Conservation (phyloP, 1,140 invertebrate species). For the Schmidtea mediterranea region DNA sequence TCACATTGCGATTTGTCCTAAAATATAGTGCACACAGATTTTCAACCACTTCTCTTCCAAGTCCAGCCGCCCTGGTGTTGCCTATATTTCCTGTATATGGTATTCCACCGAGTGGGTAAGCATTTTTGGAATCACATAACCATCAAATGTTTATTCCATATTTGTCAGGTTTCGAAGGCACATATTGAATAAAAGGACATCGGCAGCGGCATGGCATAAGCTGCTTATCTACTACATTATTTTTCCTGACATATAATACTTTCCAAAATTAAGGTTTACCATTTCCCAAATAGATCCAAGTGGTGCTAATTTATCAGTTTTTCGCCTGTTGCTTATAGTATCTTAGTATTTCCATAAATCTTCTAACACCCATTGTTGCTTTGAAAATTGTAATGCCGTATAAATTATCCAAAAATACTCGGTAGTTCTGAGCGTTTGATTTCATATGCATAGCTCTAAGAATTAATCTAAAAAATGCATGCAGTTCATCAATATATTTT, state of each 20-base stretch:
- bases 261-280: slow-evolving; percentile 1
- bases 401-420: too few species aligned
- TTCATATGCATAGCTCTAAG: too few species aligned
- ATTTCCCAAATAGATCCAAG: slow-evolving; percentile 12
- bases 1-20: slow-evolving; percentile 9
- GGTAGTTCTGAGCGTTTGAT: too few species aligned
- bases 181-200: slow-evolving; percentile 16
- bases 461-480: too few species aligned
- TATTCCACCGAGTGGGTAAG: slow-evolving; percentile 8
- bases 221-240: slow-evolving; percentile 15
- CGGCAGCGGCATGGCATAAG: slow-evolving; percentile 13
- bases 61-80: too few species aligned
- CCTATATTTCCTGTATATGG: too few species aligned
- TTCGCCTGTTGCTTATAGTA: slow-evolving; percentile 7
- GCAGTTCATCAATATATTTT: too few species aligned
- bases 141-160: slow-evolving; percentile 24
- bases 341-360: slow-evolving; percentile 9
- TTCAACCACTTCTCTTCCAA: slow-evolving; percentile 1
- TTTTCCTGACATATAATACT: slow-evolving; percentile 9
- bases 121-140: slow-evolving; percentile 7
- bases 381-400: too few species aligned
- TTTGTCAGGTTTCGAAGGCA: slow-evolving; percentile 28
- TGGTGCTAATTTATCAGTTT: slow-evolving; percentile 12
- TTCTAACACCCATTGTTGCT: slow-evolving; percentile 8
- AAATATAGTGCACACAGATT: slow-evolving; percentile 1